A percentile compares a stretch with the other conserved stretches of the same genome.
Evolutionary conservation across 2,113 vertebrate genomes (phyloP).

Genomic region (Sorex fumeus): DNA sequence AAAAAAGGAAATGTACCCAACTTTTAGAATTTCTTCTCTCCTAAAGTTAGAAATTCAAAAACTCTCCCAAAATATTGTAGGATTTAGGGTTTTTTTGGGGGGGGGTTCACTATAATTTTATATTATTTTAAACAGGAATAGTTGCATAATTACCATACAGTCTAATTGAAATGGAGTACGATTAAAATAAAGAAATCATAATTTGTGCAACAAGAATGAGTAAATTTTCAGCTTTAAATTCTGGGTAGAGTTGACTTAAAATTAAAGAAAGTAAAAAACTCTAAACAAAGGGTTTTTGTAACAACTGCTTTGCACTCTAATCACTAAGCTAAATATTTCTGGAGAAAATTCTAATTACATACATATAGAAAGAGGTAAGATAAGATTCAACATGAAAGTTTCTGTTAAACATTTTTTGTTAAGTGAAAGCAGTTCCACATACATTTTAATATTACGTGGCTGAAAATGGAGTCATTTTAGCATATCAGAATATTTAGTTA

Average conservation of each 20-base stretch:
- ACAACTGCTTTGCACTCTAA: not conserved
- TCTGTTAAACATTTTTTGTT: conserved; percentile 8
- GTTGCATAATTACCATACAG: not conserved
- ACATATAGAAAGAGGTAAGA: not conserved
- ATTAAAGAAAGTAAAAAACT: not conserved
- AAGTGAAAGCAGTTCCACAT: conserved; percentile 15
- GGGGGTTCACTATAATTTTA: not conserved
- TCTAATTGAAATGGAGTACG: not conserved
- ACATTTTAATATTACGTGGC: conserved; percentile 50
- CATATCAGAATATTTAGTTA: not conserved
- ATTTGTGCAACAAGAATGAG: not conserved
- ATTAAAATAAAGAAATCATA: not conserved
- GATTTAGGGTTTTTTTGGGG: not conserved
- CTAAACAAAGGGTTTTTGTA: not conserved
- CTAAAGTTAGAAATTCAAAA: conserved; percentile 30
- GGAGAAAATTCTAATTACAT: not conserved
- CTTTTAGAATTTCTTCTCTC: conserved; percentile 35
- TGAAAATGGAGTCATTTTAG: not conserved
- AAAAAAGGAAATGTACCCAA: not conserved
- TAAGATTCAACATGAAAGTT: not conserved
- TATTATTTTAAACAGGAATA: not conserved
- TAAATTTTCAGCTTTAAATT: conserved; percentile 40
- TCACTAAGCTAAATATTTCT: conserved; percentile 19
- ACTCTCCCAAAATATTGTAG: not conserved
- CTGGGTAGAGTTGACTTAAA: not conserved